Conservation (phyloP, 2,113 vertebrate genomes). For the Noturus placidus region DNA sequence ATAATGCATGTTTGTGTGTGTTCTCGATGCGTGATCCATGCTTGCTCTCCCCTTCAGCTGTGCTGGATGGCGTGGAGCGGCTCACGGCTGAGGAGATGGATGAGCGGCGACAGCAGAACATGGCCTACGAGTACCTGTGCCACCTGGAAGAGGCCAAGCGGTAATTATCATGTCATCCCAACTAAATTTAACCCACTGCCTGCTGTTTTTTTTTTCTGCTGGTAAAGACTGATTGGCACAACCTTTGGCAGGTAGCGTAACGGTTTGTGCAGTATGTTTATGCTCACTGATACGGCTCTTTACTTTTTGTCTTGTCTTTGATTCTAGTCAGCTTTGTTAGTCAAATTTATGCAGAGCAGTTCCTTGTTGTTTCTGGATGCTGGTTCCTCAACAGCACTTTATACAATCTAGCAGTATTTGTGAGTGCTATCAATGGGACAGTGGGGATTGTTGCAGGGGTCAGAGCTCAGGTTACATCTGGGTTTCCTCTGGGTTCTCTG, state of each 20-base stretch:
- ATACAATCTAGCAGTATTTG: not conserved
- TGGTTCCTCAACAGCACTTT: not conserved
- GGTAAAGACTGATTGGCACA: not conserved
- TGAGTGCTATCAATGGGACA: not conserved
- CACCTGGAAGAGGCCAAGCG: slow-evolving; percentile 98
- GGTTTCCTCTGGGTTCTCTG: not conserved
- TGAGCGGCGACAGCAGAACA: slow-evolving; percentile 91
- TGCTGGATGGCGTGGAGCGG: slow-evolving; percentile 91
- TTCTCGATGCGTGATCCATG: not conserved
- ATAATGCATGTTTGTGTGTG: not conserved
- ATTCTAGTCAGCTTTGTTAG: not conserved
- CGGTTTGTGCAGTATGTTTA: not conserved
- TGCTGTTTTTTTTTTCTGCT: not conserved
- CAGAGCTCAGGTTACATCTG: not conserved
- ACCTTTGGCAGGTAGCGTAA: not conserved
- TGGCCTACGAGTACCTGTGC: slow-evolving; percentile 97
- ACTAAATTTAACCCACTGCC: not conserved
- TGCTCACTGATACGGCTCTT: not conserved
- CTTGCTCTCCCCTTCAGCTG: slow-evolving; percentile 73
- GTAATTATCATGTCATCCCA: slow-evolving; percentile 65
- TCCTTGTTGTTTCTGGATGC: not conserved
- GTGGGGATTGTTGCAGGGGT: not conserved
- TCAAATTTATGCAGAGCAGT: not conserved
- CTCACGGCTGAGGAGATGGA: slow-evolving; percentile 99
- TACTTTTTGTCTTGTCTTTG: not conserved